phyloP scores from a whole-genome alignment of 1,140 invertebrate genomes.

The Colletes latitarsis region DNA sequence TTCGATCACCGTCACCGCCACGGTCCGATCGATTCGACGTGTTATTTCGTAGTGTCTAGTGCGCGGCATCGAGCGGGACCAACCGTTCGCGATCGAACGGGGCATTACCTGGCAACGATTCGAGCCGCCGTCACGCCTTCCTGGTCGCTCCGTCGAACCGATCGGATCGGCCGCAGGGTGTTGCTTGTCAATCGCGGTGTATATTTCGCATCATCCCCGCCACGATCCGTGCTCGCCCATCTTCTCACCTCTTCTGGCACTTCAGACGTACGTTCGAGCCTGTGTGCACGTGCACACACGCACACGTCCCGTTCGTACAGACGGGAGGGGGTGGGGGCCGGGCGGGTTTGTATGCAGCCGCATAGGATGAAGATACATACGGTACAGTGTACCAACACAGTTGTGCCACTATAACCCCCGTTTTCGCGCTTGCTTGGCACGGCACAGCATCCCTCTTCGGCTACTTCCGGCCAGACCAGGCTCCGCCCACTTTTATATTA shows the following conservation, averaged over 20 bases:
- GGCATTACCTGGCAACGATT: conserved; percentile 40
- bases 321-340: conserved; percentile 31
- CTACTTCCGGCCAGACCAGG: conserved; percentile 77
- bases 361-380: conserved; percentile 57
- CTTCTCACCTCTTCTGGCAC: conserved; percentile 70
- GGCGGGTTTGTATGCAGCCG: conserved; percentile 32
- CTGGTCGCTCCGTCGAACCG: conserved; percentile 34
- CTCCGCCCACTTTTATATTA: conserved; percentile 82
- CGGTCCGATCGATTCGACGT: conserved; percentile 2
- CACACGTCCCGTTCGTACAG: conserved; percentile 21
- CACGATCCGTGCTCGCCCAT: conserved; percentile 55
- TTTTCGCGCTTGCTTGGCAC: conserved; percentile 77
- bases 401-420: conserved; percentile 69
- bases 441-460: conserved; percentile 78
- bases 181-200: conserved; percentile 56
- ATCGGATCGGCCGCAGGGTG: conserved; percentile 36
- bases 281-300: conserved; percentile 32
- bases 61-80: conserved; percentile 32
- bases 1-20: not conserved
- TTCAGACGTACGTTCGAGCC: conserved; percentile 35
- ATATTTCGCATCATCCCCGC: conserved; percentile 59
- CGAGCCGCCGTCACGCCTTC: conserved; percentile 56
- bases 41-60: conserved; percentile 49
- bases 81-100: not conserved
- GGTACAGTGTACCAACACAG: conserved; percentile 59